Evolutionary conservation across 2,888 invertebrate genomes (phyloP).

Genomic region (Salpingus planirostris): DNA sequence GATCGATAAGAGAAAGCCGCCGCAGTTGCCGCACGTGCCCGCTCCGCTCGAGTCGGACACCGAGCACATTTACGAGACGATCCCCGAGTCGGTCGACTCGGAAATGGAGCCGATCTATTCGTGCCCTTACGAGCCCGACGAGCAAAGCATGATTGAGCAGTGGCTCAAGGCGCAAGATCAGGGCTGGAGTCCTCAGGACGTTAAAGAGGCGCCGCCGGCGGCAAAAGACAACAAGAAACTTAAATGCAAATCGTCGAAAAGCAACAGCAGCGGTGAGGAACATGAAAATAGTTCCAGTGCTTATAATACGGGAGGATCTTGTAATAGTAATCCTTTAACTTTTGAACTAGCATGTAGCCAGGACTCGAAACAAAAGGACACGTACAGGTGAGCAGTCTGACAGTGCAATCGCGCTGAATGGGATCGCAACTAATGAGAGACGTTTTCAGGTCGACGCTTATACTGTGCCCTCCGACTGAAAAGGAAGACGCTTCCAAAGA

Average conservation of each 20-base stretch:
- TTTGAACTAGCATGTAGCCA: conserved; percentile 44
- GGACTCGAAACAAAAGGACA: conserved; percentile 37
- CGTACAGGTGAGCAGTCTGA: conserved; percentile 22
- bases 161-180: conserved; percentile 30
- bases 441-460: conserved; percentile 30
- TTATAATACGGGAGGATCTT: conserved; percentile 69
- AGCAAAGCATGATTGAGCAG: conserved; percentile 32
- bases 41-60: conserved; percentile 44
- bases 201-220: conserved; percentile 17
- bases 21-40: conserved; percentile 31
- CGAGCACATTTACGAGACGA: conserved; percentile 59
- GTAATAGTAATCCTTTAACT: conserved; percentile 54
- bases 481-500: conserved; percentile 24
- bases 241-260: conserved; percentile 30
- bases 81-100: conserved; percentile 50
- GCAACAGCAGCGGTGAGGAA: conserved; percentile 46
- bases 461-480: conserved; percentile 29
- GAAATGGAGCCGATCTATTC: conserved; percentile 54
- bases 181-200: conserved; percentile 11
- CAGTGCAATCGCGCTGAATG: too few relatives aligned
- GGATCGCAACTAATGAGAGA: conserved; percentile 4
- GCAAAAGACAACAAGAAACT: conserved; percentile 21
- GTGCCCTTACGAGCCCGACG: conserved; percentile 48
- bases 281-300: conserved; percentile 60
- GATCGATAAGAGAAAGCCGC: conserved; percentile 31